phyloP scores from a whole-genome alignment of 2,113 vertebrate genomes.

The Lagopus leucura region DNA sequence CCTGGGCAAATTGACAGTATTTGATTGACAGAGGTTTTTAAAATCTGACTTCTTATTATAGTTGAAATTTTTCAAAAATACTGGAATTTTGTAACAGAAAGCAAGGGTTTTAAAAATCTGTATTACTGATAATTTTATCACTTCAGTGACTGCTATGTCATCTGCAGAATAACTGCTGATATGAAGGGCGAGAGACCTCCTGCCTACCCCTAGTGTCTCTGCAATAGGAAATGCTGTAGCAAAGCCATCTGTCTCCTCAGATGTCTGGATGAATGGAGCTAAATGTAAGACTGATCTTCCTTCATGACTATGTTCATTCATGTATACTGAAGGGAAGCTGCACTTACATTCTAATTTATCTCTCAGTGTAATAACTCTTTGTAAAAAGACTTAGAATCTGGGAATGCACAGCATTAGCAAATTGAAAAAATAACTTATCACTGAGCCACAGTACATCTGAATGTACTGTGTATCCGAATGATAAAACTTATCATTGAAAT shows the following conservation, averaged over 20 bases:
- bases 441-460: not conserved
- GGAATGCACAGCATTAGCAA: not conserved
- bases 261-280: not conserved
- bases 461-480: no score
- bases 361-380: not conserved
- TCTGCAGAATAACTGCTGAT: not conserved
- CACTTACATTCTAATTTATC: not conserved
- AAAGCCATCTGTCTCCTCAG: not conserved
- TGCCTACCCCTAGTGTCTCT: not conserved
- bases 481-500: not conserved
- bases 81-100: not conserved
- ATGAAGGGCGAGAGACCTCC: not conserved
- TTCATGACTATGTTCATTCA: not conserved
- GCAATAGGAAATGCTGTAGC: not conserved
- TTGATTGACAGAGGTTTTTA: not conserved
- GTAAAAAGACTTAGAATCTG: not conserved
- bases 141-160: not conserved
- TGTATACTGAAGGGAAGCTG: not conserved
- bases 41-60: not conserved
- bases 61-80: not conserved
- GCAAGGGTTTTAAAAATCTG: not conserved
- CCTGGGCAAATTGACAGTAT: not conserved
- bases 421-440: not conserved
- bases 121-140: not conserved
- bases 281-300: not conserved